A percentile compares a stretch with the other conserved stretches of the same genome.
Evolutionary conservation across 1,140 invertebrate species (phyloP).

Genomic region (Diachasma alloeum): DNA sequence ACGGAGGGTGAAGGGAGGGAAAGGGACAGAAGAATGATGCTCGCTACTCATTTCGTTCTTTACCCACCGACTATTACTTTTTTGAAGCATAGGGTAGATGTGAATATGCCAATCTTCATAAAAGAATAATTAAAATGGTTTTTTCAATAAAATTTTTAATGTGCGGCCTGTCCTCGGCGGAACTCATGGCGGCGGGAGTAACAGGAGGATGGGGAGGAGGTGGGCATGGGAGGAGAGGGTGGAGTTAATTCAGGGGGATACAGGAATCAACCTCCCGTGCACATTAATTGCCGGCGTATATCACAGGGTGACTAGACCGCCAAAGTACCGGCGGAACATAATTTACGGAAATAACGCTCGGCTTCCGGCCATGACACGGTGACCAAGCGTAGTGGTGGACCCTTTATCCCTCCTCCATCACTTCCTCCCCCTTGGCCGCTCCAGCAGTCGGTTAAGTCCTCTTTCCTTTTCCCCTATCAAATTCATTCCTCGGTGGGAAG

Average conservation of each 20-base stretch:
- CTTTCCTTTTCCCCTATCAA: neutral
- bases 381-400: constrained; percentile 17
- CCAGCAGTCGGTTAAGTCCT: neutral
- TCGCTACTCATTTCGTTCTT: neutral
- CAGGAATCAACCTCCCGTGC: constrained; percentile 22
- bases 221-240: neutral
- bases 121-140: constrained; percentile 4
- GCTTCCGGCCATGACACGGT: constrained; percentile 21
- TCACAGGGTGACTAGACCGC: constrained; percentile 41
- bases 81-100: neutral
- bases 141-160: neutral
- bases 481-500: neutral
- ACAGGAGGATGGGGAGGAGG: neutral
- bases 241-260: neutral
- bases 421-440: constrained; percentile 10
- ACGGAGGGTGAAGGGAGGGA: neutral
- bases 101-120: neutral
- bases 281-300: constrained; percentile 59
- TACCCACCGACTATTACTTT: neutral
- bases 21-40: neutral
- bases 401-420: constrained; percentile 1
- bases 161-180: neutral
- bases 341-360: constrained; percentile 52
- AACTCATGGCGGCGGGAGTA: neutral
- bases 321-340: constrained; percentile 41